Conservation (phyloP, 2,888 invertebrate genomes). For the Chirona hameri region DNA sequence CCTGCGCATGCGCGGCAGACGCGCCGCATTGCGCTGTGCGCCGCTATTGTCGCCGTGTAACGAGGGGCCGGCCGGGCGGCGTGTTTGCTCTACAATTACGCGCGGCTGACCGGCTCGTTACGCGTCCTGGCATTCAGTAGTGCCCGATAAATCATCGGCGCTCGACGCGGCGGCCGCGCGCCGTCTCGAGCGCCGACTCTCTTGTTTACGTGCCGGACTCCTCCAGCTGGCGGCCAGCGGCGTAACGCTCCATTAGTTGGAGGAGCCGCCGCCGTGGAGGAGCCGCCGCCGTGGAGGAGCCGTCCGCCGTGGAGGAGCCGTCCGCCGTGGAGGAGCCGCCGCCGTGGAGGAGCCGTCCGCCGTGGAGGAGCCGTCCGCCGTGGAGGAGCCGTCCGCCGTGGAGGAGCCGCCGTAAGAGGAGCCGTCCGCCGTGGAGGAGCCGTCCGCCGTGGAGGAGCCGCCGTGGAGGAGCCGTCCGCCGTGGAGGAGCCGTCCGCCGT, state of each 20-base stretch:
- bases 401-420: no score
- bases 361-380: no score
- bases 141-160: background rate
- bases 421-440: no score
- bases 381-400: background rate
- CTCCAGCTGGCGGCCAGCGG: background rate
- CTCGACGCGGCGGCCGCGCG: background rate
- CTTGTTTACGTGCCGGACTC: background rate
- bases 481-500: background rate
- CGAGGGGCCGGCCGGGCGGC: background rate
- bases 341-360: background rate
- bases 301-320: no score
- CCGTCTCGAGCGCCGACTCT: background rate
- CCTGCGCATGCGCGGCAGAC: background rate
- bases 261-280: background rate
- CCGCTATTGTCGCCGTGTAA: slow-evolving; percentile 1
- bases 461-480: no score
- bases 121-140: background rate
- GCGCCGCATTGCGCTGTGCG: background rate
- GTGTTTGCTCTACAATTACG: slow-evolving; percentile 28
- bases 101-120: slow-evolving; percentile 13
- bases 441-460: no score
- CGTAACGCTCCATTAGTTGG: background rate
- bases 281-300: background rate
- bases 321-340: no score